phyloP scores from a whole-genome alignment of 2,113 vertebrate genomes.

The Miniopterus natalensis region DNA sequence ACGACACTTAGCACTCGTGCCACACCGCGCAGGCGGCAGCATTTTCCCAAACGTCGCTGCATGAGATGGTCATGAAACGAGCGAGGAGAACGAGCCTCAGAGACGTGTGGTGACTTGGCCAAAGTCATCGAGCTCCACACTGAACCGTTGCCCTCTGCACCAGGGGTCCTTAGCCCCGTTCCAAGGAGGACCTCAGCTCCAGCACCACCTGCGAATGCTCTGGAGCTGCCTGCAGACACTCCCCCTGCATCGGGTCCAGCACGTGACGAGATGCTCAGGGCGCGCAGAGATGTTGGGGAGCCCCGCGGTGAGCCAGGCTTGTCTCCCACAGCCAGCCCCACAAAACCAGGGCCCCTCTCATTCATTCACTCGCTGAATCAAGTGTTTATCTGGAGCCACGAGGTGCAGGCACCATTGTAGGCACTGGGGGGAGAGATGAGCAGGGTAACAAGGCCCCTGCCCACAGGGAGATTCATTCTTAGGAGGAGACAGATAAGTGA shows the following conservation, averaged over 20 bases:
- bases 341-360: not conserved
- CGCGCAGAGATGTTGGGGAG: fast-evolving
- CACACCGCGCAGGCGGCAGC: not conserved
- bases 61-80: fast-evolving
- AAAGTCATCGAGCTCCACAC: not conserved
- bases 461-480: not conserved
- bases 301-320: fast-evolving
- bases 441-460: fast-evolving
- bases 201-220: not conserved
- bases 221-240: not conserved
- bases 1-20: not conserved
- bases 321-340: not conserved
- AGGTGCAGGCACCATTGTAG: not conserved
- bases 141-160: too few species aligned
- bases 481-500: not conserved
- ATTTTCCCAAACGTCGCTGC: not conserved
- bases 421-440: not conserved
- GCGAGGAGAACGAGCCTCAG: not conserved
- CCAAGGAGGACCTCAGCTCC: not conserved
- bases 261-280: not conserved
- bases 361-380: not conserved
- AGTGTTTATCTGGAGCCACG: fast-evolving
- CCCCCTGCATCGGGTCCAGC: too few species aligned
- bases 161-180: fast-evolving
- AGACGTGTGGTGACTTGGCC: not conserved